Percentiles rank a stretch among this genome's conserved stretches.
phyloP scores from a whole-genome alignment of 2,888 invertebrate genomes.

The Nymphalis urticae region DNA sequence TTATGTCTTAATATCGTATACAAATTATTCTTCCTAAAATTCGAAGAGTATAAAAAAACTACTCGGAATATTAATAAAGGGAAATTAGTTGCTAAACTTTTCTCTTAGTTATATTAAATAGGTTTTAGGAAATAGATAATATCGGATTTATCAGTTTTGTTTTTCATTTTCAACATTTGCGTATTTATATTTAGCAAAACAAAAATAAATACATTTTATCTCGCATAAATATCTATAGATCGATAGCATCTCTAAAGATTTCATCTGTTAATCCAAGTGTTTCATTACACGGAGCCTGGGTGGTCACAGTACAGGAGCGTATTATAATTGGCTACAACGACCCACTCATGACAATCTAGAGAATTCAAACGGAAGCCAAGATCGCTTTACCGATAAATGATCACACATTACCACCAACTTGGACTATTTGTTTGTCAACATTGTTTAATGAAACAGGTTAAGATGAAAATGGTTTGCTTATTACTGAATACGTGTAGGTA shows the following conservation, averaged over 20 bases:
- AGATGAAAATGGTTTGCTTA: not conserved
- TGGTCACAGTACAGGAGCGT: slow-evolving; percentile 55
- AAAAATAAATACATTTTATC: not conserved
- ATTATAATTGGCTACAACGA: slow-evolving; percentile 58
- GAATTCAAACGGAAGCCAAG: slow-evolving; percentile 52
- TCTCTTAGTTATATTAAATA: too few relatives aligned
- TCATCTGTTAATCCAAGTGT: slow-evolving; percentile 65
- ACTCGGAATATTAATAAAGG: too few relatives aligned
- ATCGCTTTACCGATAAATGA: slow-evolving; percentile 30
- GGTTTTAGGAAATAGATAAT: too few relatives aligned
- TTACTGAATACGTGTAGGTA: too few relatives aligned
- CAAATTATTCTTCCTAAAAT: not conserved
- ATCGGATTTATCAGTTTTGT: too few relatives aligned
- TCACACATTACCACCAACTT: slow-evolving; percentile 28
- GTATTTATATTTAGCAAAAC: too few relatives aligned
- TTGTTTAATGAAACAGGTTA: slow-evolving; percentile 3
- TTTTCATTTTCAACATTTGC: too few relatives aligned
- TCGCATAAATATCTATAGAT: slow-evolving; percentile 8
- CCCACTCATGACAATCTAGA: slow-evolving; percentile 56
- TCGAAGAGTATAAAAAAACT: too few relatives aligned
- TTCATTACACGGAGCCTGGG: slow-evolving; percentile 65
- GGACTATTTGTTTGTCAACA: slow-evolving; percentile 24
- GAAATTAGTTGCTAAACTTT: too few relatives aligned
- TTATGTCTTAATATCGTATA: not conserved
- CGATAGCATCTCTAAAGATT: slow-evolving; percentile 45